These are phyloP conservation scores for Notarius lentiginosus DNA, from an alignment of 2,113 vertebrate genomes.

Conservation along the genomic window DNA sequence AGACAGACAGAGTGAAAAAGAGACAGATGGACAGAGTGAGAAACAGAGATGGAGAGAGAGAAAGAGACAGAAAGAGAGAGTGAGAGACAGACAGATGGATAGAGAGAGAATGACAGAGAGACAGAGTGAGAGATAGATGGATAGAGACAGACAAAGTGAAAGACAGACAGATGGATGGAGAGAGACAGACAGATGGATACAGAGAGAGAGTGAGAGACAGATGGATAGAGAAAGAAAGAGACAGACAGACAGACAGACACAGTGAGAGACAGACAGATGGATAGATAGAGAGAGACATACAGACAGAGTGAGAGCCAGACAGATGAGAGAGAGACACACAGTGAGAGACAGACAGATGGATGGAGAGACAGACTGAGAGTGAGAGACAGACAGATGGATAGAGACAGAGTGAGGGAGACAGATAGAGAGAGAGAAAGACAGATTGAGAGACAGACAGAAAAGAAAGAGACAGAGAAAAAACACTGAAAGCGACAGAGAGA, in stretches of 20 bases:
- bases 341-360: background rate
- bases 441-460: too few relatives aligned
- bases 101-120: background rate
- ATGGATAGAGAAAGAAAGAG: too few relatives aligned
- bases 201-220: too few relatives aligned
- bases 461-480: too few relatives aligned
- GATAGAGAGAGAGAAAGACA: background rate
- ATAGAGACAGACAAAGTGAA: background rate
- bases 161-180: background rate
- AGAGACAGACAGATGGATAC: too few relatives aligned
- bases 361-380: background rate
- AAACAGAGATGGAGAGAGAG: background rate
- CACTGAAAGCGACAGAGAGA: too few relatives aligned
- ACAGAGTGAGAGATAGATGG: rapidly evolving
- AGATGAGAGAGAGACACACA: background rate
- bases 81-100: background rate
- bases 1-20: background rate
- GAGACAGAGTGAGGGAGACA: background rate
- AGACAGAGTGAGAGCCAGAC: background rate
- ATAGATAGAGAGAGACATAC: background rate
- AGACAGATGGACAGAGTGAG: background rate
- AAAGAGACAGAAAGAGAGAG: rapidly evolving
- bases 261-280: background rate
- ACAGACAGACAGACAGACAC: background rate
- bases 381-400: background rate